phyloP scores from a whole-genome alignment of 2,888 invertebrate species.

The Aporophyla nigra region DNA sequence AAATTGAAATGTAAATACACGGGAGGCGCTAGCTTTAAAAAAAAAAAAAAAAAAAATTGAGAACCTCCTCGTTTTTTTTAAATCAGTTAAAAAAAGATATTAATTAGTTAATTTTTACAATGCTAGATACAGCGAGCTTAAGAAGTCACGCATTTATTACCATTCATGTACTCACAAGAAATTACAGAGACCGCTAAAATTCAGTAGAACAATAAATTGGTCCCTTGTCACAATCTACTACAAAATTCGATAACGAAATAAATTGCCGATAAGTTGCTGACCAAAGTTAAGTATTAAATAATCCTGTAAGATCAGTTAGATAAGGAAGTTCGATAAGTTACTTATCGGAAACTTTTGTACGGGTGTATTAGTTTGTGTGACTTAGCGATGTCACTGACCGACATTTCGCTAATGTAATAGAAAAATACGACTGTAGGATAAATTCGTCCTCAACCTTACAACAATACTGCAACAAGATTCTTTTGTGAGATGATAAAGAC shows the following conservation, averaged over 20 bases:
- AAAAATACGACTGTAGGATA: background rate
- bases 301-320: slow-evolving; percentile 28
- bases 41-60: too few species aligned
- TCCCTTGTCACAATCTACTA: background rate
- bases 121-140: background rate
- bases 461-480: background rate
- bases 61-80: too few species aligned
- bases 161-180: background rate
- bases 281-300: slow-evolving; percentile 36
- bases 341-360: slow-evolving; percentile 18
- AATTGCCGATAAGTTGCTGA: slow-evolving; percentile 13
- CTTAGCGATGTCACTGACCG: background rate
- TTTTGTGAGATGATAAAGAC: background rate
- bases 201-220: background rate
- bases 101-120: background rate
- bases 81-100: too few species aligned
- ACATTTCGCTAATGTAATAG: background rate
- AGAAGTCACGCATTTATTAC: background rate
- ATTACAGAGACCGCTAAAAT: background rate
- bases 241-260: slow-evolving; percentile 27
- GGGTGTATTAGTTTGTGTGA: slow-evolving; percentile 1
- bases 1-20: too few species aligned
- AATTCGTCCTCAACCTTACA: background rate
- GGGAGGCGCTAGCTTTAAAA: too few species aligned
- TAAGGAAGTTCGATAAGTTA: slow-evolving; percentile 35